Base-by-base conservation (phyloP, 2,797 vertebrate genomes). In the Pogoniulus pusillus region DNA sequence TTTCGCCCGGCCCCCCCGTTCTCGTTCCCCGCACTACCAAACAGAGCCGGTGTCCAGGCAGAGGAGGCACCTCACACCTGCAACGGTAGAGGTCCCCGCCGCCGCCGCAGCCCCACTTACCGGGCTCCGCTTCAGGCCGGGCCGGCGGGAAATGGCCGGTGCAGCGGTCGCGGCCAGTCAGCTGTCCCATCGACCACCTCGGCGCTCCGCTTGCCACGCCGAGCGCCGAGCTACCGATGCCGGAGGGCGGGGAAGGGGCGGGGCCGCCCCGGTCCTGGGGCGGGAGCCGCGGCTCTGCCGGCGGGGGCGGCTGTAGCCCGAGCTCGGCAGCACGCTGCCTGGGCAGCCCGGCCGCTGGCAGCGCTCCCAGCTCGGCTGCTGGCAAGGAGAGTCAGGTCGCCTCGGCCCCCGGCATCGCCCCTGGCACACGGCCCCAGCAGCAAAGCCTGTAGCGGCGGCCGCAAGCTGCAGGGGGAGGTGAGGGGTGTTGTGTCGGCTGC, bases 61-160 rank as follows among this genome's bases (percentile, higher is more conserved):
- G 23, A 24, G 39, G 41, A 43, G 6, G 1, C 35, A 4, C 20
- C 30, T 10, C 27, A 14, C 16, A 32, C 15, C 45, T 32, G 2
- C 8, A 11, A 7, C 6, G 1, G 12, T 6, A 3, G 22, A 12
- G 4, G 22, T 15, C 6, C 29, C 27, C 32, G 1, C 39, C 45
- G 2, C 15, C 47, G 2, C 15, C 15, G 2, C 41, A 8, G 4
- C 20, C 41, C 16, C 47, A 1, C 72, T 72, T 45, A 55, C 75
- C 53, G 10, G 23, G 8, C 69, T 22, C 39, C 51, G 30, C 55
- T 49, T 27, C 16, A 11, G 22, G 27, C 76, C 53, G 60, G 59
- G 60, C 78, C 83, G 55, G 51, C 70, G 79, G n/a, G 54, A 93
- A 90, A 93, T 89, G 86, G 89, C 82, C 82, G 75, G 71, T 12